Evolutionary conservation across 2,888 invertebrate species (phyloP).

Genomic region (Callosobruchus maculatus): DNA sequence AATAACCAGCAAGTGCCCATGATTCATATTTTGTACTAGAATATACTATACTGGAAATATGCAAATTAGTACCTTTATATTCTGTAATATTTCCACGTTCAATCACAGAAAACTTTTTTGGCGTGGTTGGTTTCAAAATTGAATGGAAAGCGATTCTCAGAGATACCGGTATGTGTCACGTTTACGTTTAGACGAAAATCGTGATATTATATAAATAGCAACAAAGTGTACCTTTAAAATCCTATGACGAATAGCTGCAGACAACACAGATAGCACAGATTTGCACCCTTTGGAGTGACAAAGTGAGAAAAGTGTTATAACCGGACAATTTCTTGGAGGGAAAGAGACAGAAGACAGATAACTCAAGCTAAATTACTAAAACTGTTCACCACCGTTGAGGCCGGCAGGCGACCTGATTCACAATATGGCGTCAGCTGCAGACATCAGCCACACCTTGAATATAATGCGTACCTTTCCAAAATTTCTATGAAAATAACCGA

Average conservation of each 20-base stretch:
- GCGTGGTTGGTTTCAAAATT: neutral
- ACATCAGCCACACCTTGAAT: constrained; percentile 32
- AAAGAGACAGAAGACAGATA: constrained; percentile 13
- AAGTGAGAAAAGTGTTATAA: constrained; percentile 19
- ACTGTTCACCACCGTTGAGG: constrained; percentile 11
- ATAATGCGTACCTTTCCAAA: constrained; percentile 41
- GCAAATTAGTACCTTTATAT: neutral
- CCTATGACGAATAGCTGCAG: constrained; percentile 9
- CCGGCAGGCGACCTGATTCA: constrained; percentile 28
- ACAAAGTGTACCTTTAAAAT: constrained; percentile 14
- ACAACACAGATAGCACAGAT: constrained; percentile 24
- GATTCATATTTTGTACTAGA: neutral
- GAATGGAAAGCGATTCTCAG: neutral
- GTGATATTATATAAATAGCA: constrained; percentile 36
- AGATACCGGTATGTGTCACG: neutral
- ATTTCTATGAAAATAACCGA: neutral
- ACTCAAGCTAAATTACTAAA: constrained; percentile 16
- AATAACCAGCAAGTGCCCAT: neutral
- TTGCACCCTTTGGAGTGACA: constrained; percentile 39
- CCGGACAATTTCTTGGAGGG: neutral
- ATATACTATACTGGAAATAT: neutral
- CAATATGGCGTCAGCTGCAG: constrained; percentile 50
- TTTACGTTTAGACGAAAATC: constrained; percentile 6
- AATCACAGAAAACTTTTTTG: neutral
- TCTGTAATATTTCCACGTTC: neutral